Base-by-base conservation (phyloP, 2,888 invertebrate genomes). In the Zhuqinia jingwanae region DNA sequence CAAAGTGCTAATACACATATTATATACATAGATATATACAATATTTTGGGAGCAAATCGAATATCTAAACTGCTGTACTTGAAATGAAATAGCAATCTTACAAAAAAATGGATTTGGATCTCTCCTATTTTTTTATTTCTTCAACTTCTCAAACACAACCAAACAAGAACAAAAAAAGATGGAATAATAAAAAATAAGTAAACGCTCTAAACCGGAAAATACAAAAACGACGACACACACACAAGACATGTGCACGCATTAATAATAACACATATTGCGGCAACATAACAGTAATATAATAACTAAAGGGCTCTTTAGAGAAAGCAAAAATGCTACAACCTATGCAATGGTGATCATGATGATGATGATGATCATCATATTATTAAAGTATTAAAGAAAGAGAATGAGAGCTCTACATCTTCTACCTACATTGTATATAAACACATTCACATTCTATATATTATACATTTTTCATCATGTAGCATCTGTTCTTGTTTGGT, bases 401-500 rank as follows among this genome's bases (percentile, higher is more conserved):
- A 53, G 27, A 50, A n/a, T 8, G 50, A 50, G n/a, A 50, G 50
- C 36, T 70, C 42, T 68, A 22, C 2, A 20, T 68, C 15, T 17
- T 17, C 63, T 13, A 63, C n/a, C n/a, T 47, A 36, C 36, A 56
- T 17, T 2, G 5, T 30, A 30, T 17, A 63, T 6, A 2, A 63
- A 11, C 3, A 20, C 65, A 22, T 5, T 68, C 17, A 13, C 20
- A 42, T 17, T 53, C 17, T 53, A 53, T 75, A 42, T 53, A 56
- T 30, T 20, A 36, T 68, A n/a, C 27, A 42, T 63, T 63, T 56
- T 63, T 58, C 45, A 60, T 65, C 25, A 47, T 78, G 76, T 17
- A 65, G 84, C 84, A 84, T 84, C 84, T 84, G 84, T 47, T 84
- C 47, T 45, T 70, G 70, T 84, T 65, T 80, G 68, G 68, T 68